These are phyloP conservation scores for Solenodon paradoxus DNA, from an alignment of 2,113 vertebrate genomes.

Conservation along the genomic window DNA sequence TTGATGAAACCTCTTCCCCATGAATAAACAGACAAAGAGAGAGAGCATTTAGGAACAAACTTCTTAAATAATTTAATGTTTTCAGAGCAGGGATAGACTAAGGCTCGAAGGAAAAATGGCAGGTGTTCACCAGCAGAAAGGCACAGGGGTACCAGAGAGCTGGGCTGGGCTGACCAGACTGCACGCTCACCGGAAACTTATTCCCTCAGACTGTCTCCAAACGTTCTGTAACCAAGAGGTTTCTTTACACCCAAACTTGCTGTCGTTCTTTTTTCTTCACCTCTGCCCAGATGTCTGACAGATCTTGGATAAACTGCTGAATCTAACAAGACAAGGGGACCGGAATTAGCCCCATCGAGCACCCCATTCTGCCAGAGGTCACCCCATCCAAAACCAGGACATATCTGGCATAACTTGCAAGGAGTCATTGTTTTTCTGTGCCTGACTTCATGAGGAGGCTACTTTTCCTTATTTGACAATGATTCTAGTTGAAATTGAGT, in stretches of 20 bases:
- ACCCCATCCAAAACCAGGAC: background rate
- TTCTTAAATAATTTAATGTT: slow-evolving; percentile 49
- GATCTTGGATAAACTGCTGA: slow-evolving; percentile 76
- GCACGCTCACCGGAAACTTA: background rate
- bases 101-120: background rate
- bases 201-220: background rate
- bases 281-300: slow-evolving; percentile 72
- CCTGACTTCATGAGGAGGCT: background rate
- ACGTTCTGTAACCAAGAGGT: background rate
- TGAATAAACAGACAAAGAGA: slow-evolving; percentile 5
- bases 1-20: background rate
- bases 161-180: background rate
- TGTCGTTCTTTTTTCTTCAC: slow-evolving; percentile 61
- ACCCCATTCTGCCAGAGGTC: background rate
- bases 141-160: background rate
- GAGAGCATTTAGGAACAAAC: background rate
- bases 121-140: background rate
- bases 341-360: background rate
- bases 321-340: slow-evolving; percentile 68
- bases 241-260: slow-evolving; percentile 35
- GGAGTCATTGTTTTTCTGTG: background rate
- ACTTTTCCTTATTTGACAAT: background rate
- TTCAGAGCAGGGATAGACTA: background rate
- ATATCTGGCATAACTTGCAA: background rate
- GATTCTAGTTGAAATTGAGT: background rate